phyloP scores from a whole-genome alignment of 2,888 invertebrate species.

The Drosophila borealis region DNA sequence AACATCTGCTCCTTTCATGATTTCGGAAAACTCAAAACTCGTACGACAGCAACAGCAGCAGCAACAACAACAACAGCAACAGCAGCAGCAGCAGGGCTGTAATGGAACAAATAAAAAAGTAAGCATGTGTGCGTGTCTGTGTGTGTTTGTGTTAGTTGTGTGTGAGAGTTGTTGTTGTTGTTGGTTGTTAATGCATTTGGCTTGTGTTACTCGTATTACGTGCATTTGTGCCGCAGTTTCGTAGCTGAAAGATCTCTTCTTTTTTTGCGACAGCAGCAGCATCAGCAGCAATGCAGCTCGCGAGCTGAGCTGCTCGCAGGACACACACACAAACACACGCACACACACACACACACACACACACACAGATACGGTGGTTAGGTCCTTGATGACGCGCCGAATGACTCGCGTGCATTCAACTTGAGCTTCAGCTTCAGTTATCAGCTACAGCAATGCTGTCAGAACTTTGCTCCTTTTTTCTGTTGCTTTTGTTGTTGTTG shows the following conservation, averaged over 20 bases:
- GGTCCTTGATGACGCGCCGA: constrained; percentile 59
- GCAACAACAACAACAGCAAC: constrained; percentile 35
- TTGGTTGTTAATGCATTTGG: constrained; percentile 78
- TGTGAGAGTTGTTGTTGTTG: constrained; percentile 31
- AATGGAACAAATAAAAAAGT: constrained; percentile 70
- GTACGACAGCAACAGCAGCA: constrained; percentile 59
- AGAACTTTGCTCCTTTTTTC: constrained; percentile 41
- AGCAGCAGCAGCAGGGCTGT: constrained; percentile 57
- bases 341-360: too few species aligned
- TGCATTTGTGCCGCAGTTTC: constrained; percentile 74
- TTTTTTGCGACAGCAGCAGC: too few species aligned
- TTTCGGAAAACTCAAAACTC: constrained; percentile 84
- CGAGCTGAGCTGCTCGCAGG: constrained; percentile 41
- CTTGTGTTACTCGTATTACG: constrained; percentile 77
- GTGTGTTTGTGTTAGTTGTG: constrained; percentile 18
- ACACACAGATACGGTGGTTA: constrained; percentile 31
- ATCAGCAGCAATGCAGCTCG: background rate
- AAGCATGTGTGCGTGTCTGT: constrained; percentile 17
- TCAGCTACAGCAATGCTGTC: constrained; percentile 21
- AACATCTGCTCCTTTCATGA: constrained; percentile 85
- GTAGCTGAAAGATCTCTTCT: constrained; percentile 48
- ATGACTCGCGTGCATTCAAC: constrained; percentile 74
- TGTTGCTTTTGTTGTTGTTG: background rate
- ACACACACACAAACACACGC: constrained; percentile 17
- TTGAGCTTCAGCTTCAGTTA: constrained; percentile 64